phyloP scores from a whole-genome alignment of 2,113 vertebrate genomes.

The Myotis yumanensis region DNA sequence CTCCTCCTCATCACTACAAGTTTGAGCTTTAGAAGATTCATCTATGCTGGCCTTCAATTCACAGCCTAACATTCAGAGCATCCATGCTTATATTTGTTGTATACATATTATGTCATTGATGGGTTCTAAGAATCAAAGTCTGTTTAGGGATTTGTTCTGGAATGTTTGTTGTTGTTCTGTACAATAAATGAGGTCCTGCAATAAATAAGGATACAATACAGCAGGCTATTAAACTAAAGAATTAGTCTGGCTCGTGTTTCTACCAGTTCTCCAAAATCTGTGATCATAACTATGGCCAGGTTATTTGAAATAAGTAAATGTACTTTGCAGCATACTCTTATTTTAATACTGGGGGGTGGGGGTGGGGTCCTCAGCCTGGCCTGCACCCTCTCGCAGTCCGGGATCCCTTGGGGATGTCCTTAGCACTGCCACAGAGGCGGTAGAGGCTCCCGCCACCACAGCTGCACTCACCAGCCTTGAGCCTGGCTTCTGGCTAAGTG shows the following conservation, averaged over 20 bases:
- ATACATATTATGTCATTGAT: not conserved
- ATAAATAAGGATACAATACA: not conserved
- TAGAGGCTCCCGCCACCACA: too few species aligned
- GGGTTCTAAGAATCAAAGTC: not conserved
- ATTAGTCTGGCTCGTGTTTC: not conserved
- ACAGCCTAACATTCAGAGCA: not conserved
- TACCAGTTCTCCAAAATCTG: constrained; percentile 21
- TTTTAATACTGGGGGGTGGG: not conserved
- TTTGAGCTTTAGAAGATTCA: not conserved
- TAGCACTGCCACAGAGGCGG: too few species aligned
- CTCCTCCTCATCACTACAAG: not conserved
- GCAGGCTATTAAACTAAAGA: not conserved
- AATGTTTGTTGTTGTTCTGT: not conserved
- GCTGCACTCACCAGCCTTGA: too few species aligned
- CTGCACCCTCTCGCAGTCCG: too few species aligned
- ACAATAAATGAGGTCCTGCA: not conserved
- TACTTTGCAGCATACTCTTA: not conserved
- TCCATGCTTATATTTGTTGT: not conserved
- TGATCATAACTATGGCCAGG: not conserved
- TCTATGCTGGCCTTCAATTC: not conserved
- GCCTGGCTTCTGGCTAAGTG: too few species aligned
- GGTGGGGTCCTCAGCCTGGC: too few species aligned
- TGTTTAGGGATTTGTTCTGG: not conserved
- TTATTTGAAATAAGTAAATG: constrained; percentile 46
- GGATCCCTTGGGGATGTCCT: too few species aligned